phyloP scores from a whole-genome alignment of 2,797 vertebrate species.

The Lepus townsendii region DNA sequence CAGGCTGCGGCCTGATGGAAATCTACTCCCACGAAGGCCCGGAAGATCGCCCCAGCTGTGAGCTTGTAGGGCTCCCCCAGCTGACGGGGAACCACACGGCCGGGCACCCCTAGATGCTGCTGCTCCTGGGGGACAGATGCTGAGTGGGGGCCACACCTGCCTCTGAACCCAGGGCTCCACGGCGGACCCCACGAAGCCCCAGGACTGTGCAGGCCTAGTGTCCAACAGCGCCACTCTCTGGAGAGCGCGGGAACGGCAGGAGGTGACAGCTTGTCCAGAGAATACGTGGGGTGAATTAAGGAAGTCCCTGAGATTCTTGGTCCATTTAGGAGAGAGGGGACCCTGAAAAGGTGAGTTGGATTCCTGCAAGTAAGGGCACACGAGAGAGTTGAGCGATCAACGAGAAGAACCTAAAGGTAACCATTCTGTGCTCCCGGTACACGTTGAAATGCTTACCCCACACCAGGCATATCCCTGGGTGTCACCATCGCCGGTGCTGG shows the following conservation, averaged over 20 bases:
- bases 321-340: not conserved
- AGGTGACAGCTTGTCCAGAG: not conserved
- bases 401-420: not conserved
- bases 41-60: not conserved
- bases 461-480: not conserved
- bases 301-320: not conserved
- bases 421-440: not conserved
- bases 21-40: not conserved
- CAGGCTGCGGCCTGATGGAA: not conserved
- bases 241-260: not conserved
- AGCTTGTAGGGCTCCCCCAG: too few species aligned
- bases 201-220: not conserved
- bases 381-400: not conserved
- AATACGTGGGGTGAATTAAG: not conserved
- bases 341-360: not conserved
- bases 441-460: not conserved
- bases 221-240: constrained; percentile 3
- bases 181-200: not conserved
- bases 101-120: not conserved
- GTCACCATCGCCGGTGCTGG: not conserved
- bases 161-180: accelerated
- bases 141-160: not conserved
- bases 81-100: not conserved
- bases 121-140: not conserved
- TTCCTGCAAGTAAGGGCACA: not conserved